Conservation (phyloP, 2,113 vertebrate genomes). For the Poecile atricapillus region DNA sequence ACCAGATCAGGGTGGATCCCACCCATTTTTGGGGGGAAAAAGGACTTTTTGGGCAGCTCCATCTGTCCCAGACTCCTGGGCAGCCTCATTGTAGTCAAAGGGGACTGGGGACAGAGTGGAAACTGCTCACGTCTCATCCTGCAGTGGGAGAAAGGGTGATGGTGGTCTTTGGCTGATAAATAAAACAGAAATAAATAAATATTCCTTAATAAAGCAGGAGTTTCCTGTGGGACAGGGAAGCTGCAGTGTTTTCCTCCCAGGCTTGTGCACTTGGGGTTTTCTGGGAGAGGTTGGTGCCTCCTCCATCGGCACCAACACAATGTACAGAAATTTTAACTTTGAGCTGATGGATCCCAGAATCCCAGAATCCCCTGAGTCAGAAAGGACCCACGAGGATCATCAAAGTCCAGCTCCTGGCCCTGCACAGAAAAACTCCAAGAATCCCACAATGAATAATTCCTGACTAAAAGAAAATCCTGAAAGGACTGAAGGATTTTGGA, state of each 20-base stretch:
- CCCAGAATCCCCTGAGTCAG: neutral
- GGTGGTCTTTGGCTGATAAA: neutral
- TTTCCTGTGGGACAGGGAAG: neutral
- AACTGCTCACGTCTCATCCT: neutral
- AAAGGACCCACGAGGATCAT: neutral
- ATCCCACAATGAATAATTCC: neutral
- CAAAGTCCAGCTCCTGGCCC: neutral
- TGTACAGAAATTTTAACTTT: neutral
- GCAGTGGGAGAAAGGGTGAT: neutral
- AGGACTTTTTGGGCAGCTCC: neutral
- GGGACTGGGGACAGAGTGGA: neutral
- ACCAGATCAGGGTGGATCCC: neutral
- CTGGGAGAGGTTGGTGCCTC: neutral
- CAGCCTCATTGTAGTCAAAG: rapidly evolving
- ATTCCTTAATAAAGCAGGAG: neutral
- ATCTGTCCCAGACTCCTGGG: neutral
- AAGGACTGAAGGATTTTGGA: neutral
- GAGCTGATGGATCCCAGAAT: neutral
- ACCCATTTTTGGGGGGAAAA: neutral
- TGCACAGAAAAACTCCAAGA: neutral
- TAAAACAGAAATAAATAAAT: neutral
- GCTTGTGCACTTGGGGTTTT: neutral
- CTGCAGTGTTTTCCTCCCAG: neutral
- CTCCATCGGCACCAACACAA: neutral
- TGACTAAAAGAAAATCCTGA: neutral